These are phyloP conservation scores for Orchesellides sinensis DNA, from an alignment of 2,888 invertebrate genomes.

Conservation along the genomic window DNA sequence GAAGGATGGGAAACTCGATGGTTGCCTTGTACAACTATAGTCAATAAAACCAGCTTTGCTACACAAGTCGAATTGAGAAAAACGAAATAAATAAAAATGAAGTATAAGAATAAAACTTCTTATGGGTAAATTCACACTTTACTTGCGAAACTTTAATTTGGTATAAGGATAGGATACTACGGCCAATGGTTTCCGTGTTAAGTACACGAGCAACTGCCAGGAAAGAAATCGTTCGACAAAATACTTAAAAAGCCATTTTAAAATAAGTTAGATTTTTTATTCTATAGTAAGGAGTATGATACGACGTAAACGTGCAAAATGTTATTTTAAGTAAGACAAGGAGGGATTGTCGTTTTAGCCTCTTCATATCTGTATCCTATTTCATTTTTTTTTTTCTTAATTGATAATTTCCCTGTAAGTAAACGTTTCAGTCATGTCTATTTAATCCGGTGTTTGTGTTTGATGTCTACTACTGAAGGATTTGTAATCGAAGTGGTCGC, in stretches of 20 bases:
- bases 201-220: too few species aligned
- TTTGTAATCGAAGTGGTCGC: background rate
- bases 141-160: too few species aligned
- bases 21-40: constrained; percentile 5
- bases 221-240: too few species aligned
- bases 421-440: background rate
- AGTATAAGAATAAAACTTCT: too few species aligned
- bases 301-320: too few species aligned
- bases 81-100: constrained; percentile 3
- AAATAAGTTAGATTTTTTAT: too few species aligned
- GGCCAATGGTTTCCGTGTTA: too few species aligned
- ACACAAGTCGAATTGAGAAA: background rate
- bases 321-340: background rate
- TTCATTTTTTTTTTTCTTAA: background rate
- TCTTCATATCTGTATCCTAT: background rate
- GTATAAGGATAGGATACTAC: too few species aligned
- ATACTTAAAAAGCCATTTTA: too few species aligned
- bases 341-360: background rate
- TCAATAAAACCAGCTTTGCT: background rate
- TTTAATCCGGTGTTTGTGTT: background rate
- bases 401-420: background rate
- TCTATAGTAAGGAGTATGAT: too few species aligned
- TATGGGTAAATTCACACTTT: too few species aligned
- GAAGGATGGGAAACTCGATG: background rate
- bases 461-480: background rate